Base-by-base conservation (phyloP, 2,888 invertebrate species). In the Seira sanloemensis region DNA sequence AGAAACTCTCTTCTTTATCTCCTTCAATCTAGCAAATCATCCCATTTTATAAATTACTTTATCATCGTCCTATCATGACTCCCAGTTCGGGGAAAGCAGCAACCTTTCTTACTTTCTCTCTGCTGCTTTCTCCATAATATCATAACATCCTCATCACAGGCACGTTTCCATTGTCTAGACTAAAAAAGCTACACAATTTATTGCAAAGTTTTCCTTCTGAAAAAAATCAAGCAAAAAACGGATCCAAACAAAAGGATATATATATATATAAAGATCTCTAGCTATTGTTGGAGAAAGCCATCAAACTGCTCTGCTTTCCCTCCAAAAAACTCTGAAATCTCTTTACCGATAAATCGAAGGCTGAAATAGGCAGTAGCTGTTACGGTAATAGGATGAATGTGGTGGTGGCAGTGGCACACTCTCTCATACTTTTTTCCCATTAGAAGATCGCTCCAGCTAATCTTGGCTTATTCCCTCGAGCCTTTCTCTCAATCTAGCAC, bases 391-490 rank as follows among this genome's bases (percentile, higher is more conserved):
- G 4, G 5, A 37, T 37, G 5, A 37, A 37, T 37, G 37, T 37
- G 37, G 37, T 7, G 4, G 37, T 37, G 37, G n/a, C n/a, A n/a
- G n/a, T n/a, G n/a, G n/a, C n/a, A n/a, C n/a, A n/a, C n/a, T n/a
- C n/a, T n/a, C n/a, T n/a, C n/a, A n/a, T n/a, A n/a, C n/a, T n/a
- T n/a, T n/a, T n/a, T n/a, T n/a, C n/a, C n/a, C n/a, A n/a, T n/a
- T n/a, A n/a, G n/a, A n/a, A n/a, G 37, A 37, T 37, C 12, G 37
- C 12, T 37, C 66, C 19, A 78, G 24, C 65, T 78, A 78, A 73
- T 78, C 78, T 73, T 78, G 78, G 25, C 62, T 50, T 78, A 66
- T 23, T 72, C 72, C 78, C 78, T 27, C 46, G 72, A 73, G 78
- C 73, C 66, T 46, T 73, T 50, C n/a, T n/a, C n/a, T 78, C 72